Conservation (phyloP, 2,797 vertebrate species). For the Poecilia wingei region DNA sequence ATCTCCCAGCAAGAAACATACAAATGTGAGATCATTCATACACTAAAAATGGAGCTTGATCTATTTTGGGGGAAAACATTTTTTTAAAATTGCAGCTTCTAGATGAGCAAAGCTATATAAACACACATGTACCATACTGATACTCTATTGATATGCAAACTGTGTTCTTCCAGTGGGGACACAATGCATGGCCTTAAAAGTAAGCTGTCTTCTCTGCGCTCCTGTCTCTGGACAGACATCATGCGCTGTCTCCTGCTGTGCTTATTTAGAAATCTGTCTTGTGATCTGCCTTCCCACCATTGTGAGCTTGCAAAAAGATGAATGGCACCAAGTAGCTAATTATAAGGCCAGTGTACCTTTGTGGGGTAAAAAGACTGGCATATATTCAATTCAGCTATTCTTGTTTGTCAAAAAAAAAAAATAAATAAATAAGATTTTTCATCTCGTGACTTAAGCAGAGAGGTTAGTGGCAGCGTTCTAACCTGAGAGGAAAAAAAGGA, state of each 20-base stretch:
- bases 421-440: not conserved
- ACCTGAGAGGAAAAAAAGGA: constrained; percentile 34
- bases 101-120: not conserved
- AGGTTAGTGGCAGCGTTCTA: constrained; percentile 42
- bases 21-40: not conserved
- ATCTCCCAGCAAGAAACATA: not conserved
- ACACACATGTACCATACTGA: constrained; percentile 25
- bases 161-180: constrained; percentile 73
- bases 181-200: constrained; percentile 78
- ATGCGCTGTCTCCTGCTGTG: constrained; percentile 71
- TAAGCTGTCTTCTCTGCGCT: constrained; percentile 50
- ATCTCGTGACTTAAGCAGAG: constrained; percentile 25
- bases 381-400: constrained; percentile 24
- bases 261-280: constrained; percentile 71
- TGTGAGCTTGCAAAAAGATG: constrained; percentile 64
- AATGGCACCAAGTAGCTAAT: constrained; percentile 60
- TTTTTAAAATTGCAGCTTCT: not conserved
- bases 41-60: not conserved
- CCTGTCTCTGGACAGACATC: constrained; percentile 67
- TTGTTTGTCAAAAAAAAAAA: not conserved
- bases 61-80: not conserved
- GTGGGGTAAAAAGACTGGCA: constrained; percentile 12
- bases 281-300: constrained; percentile 70
- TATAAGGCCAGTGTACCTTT: constrained; percentile 47
- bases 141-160: constrained; percentile 75